Conservation (phyloP, 2,888 invertebrate species). For the Serripes groenlandicus region DNA sequence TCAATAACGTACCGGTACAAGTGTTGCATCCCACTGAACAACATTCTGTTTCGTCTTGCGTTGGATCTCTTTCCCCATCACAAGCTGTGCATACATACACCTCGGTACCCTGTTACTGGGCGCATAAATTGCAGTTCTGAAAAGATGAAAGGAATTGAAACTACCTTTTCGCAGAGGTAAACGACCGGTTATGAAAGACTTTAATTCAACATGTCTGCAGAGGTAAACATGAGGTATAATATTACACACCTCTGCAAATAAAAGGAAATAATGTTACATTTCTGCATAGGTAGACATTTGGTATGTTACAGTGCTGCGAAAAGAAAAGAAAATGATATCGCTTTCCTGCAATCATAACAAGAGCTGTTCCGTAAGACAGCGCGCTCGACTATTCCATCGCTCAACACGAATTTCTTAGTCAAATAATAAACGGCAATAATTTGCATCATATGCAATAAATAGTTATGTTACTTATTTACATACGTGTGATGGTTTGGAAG, state of each 20-base stretch:
- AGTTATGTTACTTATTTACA: too few relatives aligned
- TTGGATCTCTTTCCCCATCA: not conserved
- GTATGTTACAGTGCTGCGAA: too few relatives aligned
- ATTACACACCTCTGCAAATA: not conserved
- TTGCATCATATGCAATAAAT: too few relatives aligned
- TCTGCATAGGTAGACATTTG: too few relatives aligned
- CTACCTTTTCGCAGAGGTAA: not conserved
- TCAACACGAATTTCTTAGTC: too few relatives aligned
- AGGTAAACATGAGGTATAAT: not conserved
- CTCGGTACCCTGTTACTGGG: not conserved
- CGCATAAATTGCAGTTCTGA: not conserved
- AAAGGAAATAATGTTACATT: too few relatives aligned
- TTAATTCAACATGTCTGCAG: not conserved
- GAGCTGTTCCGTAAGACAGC: too few relatives aligned
- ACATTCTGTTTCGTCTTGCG: not conserved
- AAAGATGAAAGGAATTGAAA: not conserved
- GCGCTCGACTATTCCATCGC: too few relatives aligned
- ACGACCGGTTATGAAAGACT: not conserved
- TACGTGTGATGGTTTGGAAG: too few relatives aligned
- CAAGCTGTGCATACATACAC: not conserved
- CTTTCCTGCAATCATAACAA: too few relatives aligned
- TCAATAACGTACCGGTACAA: not conserved
- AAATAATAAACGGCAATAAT: too few relatives aligned
- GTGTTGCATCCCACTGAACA: not conserved
- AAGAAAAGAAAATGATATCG: too few relatives aligned